These are phyloP conservation scores for Idaea dimidiata DNA, from an alignment of 2,888 invertebrate genomes.

Conservation along the genomic window DNA sequence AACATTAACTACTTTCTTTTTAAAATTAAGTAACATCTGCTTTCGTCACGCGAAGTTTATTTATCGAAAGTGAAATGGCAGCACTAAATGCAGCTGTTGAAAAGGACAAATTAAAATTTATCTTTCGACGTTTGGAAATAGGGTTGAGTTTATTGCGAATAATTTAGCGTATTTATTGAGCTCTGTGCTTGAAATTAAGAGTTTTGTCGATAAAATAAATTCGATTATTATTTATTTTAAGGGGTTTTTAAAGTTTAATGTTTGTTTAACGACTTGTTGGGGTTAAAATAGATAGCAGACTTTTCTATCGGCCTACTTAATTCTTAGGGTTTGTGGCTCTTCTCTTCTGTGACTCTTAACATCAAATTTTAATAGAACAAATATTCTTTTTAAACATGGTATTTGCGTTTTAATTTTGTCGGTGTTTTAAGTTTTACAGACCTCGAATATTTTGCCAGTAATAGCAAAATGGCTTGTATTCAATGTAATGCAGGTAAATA, in stretches of 20 bases:
- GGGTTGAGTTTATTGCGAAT: not conserved
- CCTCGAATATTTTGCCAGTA: too few relatives aligned
- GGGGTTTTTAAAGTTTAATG: not conserved
- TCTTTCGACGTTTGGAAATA: not conserved
- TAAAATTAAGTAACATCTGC: slow-evolving; percentile 44
- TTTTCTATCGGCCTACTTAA: not conserved
- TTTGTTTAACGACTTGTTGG: not conserved
- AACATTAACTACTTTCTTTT: slow-evolving; percentile 37
- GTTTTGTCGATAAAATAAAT: not conserved
- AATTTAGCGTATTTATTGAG: not conserved
- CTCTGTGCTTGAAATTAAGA: not conserved
- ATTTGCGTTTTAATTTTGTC: too few relatives aligned
- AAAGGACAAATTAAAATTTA: slow-evolving; percentile 19
- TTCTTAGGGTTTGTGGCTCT: too few relatives aligned
- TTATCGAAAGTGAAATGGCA: slow-evolving; percentile 34
- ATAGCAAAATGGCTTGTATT: too few relatives aligned
- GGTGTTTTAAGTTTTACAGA: too few relatives aligned
- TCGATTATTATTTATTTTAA: not conserved
- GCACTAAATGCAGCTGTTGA: slow-evolving; percentile 30
- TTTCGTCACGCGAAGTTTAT: slow-evolving; percentile 40
- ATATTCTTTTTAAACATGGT: too few relatives aligned
- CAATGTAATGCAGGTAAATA: too few relatives aligned
- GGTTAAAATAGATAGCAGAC: not conserved
- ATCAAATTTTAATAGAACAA: too few relatives aligned
- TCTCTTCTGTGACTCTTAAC: too few relatives aligned